Base-by-base conservation (phyloP, 2,888 invertebrate species). In the Leucophenga montana region DNA sequence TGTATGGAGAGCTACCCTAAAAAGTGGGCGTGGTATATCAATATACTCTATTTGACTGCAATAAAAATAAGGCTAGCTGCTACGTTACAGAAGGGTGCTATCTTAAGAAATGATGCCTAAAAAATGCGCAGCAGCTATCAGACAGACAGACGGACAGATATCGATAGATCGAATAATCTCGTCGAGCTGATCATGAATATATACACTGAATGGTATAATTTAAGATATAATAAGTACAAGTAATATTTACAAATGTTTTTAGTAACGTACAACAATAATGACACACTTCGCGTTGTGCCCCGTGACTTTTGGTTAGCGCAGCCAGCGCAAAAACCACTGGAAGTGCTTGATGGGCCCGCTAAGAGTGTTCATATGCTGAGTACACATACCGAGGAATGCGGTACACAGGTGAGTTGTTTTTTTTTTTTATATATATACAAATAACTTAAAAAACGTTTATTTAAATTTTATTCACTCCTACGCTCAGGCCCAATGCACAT, bases 401-500 rank as follows among this genome's bases (percentile, higher is more conserved):
- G 4, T 20, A 48, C 48, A 8, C 62, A 64, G 62, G 62, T 64
- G 1, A 4, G 20, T 46, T 46, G 8, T 13, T 4, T 14, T 20
- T 31, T 57, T 57, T 27, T 11, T 31, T 31, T 57, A 57, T 0
- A 27, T 27, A 31, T 57, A 14, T 13, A 8, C 8, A 39, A 39
- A 50, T 8, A 48, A 48, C 6, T 48, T 48, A 48, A 3, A 4
- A 48, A 14, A 3, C n/a, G 1, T 48, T 54, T 54, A 18, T 8
- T 11, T 18, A 54, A 13, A 8, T 54, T 54, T n/a, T 50, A n/a
- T 50, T 1, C 6, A 14, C n/a, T n/a, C 4, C 53, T 39, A 16
- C 27, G 22, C 33, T 89, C 89, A 91, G 90, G 91, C 91, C 1
- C 88, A 90, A 70, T 93, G 93, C 74, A 90, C 91, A 1, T 89